These are phyloP conservation scores for Tachypleus tridentatus DNA, from an alignment of 1,140 invertebrate genomes.

Conservation along the genomic window DNA sequence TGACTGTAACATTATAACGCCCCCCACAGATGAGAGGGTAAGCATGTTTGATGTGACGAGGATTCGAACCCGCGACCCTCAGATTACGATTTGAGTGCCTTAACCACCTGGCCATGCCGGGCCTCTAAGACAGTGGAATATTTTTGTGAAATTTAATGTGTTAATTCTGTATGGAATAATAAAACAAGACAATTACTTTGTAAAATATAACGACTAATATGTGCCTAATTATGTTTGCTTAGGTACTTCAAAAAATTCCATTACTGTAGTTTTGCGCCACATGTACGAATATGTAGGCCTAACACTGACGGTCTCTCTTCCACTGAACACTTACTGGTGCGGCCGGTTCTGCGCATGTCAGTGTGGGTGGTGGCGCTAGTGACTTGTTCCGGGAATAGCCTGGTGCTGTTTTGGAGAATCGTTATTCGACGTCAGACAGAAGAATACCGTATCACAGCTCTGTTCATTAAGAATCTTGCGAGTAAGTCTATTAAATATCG, in stretches of 20 bases:
- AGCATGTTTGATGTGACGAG: too few species aligned
- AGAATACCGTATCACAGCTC: constrained; percentile 32
- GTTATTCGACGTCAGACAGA: constrained; percentile 32
- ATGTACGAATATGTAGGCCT: constrained; percentile 47
- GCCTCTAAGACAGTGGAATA: too few species aligned
- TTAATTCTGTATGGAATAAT: not conserved
- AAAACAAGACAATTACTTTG: constrained; percentile 3
- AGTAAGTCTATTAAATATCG: not conserved
- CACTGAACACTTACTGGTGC: constrained; percentile 47
- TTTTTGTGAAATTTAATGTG: too few species aligned
- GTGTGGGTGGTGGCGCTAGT: constrained; percentile 55
- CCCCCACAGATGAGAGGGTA: too few species aligned
- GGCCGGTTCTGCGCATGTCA: constrained; percentile 44
- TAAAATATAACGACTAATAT: not conserved
- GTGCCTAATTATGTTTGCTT: constrained; percentile 23
- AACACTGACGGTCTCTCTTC: constrained; percentile 43
- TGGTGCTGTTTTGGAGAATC: constrained; percentile 53
- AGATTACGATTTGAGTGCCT: too few species aligned
- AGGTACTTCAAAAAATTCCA: constrained; percentile 55
- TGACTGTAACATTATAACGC: too few species aligned
- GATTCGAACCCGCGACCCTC: too few species aligned
- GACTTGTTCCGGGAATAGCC: constrained; percentile 48
- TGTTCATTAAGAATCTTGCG: constrained; percentile 55
- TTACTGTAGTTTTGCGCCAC: constrained; percentile 50
- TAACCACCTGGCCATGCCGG: too few species aligned